Conservation (phyloP, 2,113 vertebrate species). For the Saccopteryx leptura region DNA sequence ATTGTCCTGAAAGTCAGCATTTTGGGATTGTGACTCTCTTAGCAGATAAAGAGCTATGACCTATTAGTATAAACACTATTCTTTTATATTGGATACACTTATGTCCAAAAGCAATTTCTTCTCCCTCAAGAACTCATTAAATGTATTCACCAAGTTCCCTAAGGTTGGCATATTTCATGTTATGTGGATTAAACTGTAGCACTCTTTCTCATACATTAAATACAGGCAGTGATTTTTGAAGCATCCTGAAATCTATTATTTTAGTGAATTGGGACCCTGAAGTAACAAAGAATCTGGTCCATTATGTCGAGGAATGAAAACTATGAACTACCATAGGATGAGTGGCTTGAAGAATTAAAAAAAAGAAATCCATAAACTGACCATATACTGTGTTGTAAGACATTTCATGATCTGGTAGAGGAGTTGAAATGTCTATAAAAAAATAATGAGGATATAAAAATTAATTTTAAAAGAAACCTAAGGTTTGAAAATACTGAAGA, state of each 20-base stretch:
- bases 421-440: constrained; percentile 95
- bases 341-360: constrained; percentile 69
- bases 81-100: constrained; percentile 53
- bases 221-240: constrained; percentile 63
- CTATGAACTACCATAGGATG: constrained; percentile 83
- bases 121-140: constrained; percentile 71
- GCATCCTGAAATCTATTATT: constrained; percentile 65
- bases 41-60: not conserved
- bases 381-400: constrained; percentile 91
- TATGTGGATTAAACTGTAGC: constrained; percentile 65
- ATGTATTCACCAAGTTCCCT: constrained; percentile 32
- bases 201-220: constrained; percentile 56
- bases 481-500: constrained; percentile 80
- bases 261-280: constrained; percentile 90
- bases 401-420: constrained; percentile 95
- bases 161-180: constrained; percentile 57
- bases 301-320: constrained; percentile 77
- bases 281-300: constrained; percentile 70
- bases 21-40: not conserved
- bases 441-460: constrained; percentile 88
- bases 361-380: constrained; percentile 89
- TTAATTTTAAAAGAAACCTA: constrained; percentile 82
- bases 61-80: not conserved
- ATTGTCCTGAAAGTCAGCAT: not conserved
- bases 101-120: constrained; percentile 53